phyloP scores from a whole-genome alignment of 30 jellyfish, hydroid and myxozoan genomes.

The Cassiopea xamachana region DNA sequence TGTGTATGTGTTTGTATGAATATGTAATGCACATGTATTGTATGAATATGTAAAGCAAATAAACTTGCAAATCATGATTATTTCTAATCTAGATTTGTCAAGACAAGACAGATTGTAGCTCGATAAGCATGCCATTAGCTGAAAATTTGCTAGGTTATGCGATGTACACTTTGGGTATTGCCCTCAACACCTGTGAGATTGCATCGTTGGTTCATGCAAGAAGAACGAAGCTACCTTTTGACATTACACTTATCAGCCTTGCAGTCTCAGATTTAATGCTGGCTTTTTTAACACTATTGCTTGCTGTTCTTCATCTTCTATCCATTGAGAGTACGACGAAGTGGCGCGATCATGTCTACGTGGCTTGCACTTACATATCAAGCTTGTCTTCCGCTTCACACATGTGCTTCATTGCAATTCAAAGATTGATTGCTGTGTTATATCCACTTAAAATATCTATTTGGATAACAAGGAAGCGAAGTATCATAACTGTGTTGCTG shows the following conservation, averaged over 20 bases:
- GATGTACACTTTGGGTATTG: no score
- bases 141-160: no score
- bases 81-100: no score
- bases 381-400: slow-evolving; percentile 1
- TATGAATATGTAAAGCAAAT: no score
- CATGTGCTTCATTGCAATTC: slow-evolving; percentile 10
- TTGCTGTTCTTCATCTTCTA: not conserved
- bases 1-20: no score
- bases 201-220: not conserved
- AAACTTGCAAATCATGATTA: no score
- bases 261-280: not conserved
- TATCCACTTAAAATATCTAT: not conserved
- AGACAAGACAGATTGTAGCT: no score
- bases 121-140: no score
- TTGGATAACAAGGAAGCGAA: not conserved
- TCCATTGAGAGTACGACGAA: no score
- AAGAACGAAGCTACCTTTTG: not conserved
- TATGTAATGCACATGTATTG: no score
- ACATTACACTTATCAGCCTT: not conserved
- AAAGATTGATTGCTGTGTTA: slow-evolving; percentile 22
- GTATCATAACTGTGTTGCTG: not conserved
- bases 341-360: not conserved
- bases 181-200: not conserved
- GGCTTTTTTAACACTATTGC: not conserved
- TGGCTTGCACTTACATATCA: not conserved